phyloP scores from a whole-genome alignment of 2,888 invertebrate genomes.

The Pherbina coryleti region DNA sequence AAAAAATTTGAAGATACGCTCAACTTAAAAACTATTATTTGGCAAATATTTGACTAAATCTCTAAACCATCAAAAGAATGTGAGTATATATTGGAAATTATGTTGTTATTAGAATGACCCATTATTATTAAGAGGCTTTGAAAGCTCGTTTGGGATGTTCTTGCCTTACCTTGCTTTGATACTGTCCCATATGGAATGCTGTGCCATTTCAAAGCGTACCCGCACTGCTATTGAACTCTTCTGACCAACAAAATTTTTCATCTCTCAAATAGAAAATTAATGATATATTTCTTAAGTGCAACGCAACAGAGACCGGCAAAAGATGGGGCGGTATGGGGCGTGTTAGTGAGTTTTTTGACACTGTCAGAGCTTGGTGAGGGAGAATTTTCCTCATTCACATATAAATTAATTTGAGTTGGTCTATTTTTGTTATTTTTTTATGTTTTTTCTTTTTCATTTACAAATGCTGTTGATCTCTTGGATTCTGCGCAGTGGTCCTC shows the following conservation, averaged over 20 bases:
- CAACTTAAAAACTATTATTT: too few relatives aligned
- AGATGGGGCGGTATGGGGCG: conserved; percentile 36
- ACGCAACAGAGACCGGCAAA: conserved; percentile 48
- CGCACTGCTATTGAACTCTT: not conserved
- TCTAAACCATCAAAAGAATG: too few relatives aligned
- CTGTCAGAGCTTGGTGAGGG: conserved; percentile 47
- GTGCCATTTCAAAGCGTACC: too few relatives aligned
- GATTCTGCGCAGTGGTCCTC: conserved; percentile 61
- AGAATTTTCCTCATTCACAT: not conserved
- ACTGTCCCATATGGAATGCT: too few relatives aligned
- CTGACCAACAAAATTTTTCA: not conserved
- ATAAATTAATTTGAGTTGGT: not conserved
- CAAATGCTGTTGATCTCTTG: conserved; percentile 21
- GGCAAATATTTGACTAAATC: too few relatives aligned
- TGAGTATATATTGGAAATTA: too few relatives aligned
- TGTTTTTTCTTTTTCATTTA: not conserved
- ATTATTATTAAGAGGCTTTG: too few relatives aligned
- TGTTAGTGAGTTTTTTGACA: conserved; percentile 60
- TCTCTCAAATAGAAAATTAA: not conserved
- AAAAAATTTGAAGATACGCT: too few relatives aligned
- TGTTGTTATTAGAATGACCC: too few relatives aligned
- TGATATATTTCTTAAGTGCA: not conserved
- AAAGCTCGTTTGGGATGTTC: too few relatives aligned
- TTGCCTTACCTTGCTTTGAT: too few relatives aligned
- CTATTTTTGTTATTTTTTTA: conserved; percentile 16